Conservation (phyloP, 2,113 vertebrate genomes). For the Anarrhichthys ocellatus region DNA sequence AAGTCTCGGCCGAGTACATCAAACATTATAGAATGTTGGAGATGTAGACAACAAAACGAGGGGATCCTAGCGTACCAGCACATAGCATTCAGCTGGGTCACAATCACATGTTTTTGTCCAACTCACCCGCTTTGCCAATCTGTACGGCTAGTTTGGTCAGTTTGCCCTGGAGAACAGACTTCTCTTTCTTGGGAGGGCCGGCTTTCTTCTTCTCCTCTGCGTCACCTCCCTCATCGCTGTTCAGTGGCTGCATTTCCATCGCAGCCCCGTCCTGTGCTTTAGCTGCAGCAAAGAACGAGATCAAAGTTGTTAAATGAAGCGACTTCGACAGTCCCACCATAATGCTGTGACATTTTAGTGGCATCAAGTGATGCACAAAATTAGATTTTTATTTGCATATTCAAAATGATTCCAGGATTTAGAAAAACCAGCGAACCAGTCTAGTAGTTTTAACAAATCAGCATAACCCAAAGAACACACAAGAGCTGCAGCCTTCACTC, state of each 20-base stretch:
- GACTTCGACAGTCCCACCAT: neutral
- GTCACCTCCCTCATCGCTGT: slow-evolving; percentile 94
- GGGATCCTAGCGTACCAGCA: neutral
- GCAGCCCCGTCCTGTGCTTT: slow-evolving; percentile 99
- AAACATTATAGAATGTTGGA: neutral
- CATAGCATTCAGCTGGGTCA: neutral
- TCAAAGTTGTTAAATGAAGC: neutral
- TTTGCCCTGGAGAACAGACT: slow-evolving; percentile 98
- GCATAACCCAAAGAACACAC: slow-evolving; percentile 14
- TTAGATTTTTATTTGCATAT: neutral
- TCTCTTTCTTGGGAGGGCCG: slow-evolving; percentile 96
- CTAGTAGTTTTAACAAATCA: slow-evolving; percentile 23
- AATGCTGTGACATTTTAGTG: neutral
- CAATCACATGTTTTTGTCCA: neutral
- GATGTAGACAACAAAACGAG: neutral
- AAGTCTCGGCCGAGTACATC: neutral
- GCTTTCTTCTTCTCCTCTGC: slow-evolving; percentile 95
- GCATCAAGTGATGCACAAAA: neutral
- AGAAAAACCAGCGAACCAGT: slow-evolving; percentile 1
- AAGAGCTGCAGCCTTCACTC: slow-evolving; percentile 1
- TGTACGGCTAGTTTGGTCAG: slow-evolving; percentile 98
- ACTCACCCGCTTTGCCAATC: slow-evolving; percentile 97
- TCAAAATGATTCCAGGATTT: neutral
- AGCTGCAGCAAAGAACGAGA: slow-evolving; percentile 78
- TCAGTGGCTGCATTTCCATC: slow-evolving; percentile 99